These are phyloP conservation scores for Malurus elegans DNA, from an alignment of 2,113 vertebrate genomes.

Conservation along the genomic window DNA sequence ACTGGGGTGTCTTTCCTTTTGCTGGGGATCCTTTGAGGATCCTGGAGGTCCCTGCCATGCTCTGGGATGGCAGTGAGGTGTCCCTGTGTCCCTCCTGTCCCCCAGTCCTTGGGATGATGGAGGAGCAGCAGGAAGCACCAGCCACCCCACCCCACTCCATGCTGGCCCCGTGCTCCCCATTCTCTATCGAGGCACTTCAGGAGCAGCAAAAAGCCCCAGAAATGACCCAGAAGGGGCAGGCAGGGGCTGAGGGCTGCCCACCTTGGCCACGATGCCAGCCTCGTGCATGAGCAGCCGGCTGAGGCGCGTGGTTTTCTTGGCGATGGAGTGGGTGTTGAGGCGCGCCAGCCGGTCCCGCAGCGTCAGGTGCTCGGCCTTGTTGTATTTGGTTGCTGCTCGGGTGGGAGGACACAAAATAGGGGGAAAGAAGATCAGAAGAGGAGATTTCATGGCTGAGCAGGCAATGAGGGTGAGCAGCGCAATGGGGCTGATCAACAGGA, in stretches of 20 bases:
- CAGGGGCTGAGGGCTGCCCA: conserved; percentile 12
- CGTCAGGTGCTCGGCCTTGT: conserved; percentile 81
- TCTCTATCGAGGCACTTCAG: rapidly evolving
- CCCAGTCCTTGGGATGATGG: too few species aligned
- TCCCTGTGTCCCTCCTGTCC: not conserved
- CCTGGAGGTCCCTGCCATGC: not conserved
- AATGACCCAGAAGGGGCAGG: not conserved
- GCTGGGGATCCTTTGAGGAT: not conserved
- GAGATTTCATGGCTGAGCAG: not conserved
- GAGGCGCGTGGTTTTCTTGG: conserved; percentile 90
- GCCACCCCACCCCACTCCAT: rapidly evolving
- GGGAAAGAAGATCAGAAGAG: not conserved
- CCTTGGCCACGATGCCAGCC: conserved; percentile 86
- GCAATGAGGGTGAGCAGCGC: not conserved
- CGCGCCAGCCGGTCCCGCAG: conserved; percentile 87
- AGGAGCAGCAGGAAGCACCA: not conserved
- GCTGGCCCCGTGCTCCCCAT: rapidly evolving
- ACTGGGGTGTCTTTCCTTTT: not conserved
- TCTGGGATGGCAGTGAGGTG: not conserved
- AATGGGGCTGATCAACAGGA: not conserved
- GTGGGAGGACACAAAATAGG: not conserved
- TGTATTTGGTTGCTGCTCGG: conserved; percentile 88
- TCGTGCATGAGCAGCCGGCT: conserved; percentile 89
- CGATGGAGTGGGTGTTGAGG: conserved; percentile 89
- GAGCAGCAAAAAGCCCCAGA: not conserved